phyloP scores from a whole-genome alignment of 2,888 invertebrate species.

The Eilema depressum region DNA sequence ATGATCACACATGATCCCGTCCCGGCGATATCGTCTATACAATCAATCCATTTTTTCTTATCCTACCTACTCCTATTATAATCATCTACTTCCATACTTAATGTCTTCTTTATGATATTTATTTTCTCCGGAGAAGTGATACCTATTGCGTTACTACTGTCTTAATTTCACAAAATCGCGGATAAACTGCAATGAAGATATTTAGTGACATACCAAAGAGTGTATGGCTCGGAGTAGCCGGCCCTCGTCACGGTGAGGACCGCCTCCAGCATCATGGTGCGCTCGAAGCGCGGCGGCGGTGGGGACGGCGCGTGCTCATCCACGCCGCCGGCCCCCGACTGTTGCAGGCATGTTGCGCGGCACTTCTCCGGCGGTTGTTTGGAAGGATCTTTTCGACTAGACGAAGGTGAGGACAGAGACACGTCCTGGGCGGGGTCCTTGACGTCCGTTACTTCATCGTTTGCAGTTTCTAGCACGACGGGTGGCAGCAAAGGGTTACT shows the following conservation, averaged over 20 bases:
- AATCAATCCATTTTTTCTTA: no score
- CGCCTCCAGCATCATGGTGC: conserved; percentile 62
- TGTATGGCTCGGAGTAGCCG: conserved; percentile 71
- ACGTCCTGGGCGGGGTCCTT: neutral
- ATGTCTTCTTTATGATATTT: no score
- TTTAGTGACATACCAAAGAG: conserved; percentile 57
- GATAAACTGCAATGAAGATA: neutral
- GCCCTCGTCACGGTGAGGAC: conserved; percentile 68
- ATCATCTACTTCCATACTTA: no score
- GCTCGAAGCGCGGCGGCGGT: conserved; percentile 60
- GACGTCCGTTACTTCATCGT: conserved; percentile 33
- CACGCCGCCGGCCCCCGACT: conserved; percentile 7
- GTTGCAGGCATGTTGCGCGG: conserved; percentile 18
- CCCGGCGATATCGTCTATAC: no score
- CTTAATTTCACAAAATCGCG: neutral
- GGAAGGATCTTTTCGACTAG: neutral
- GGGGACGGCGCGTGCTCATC: conserved; percentile 38
- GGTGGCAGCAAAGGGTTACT: conserved; percentile 65
- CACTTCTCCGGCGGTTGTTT: neutral
- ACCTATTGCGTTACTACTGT: no score
- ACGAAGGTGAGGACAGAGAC: neutral
- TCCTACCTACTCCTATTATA: no score
- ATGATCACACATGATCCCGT: no score
- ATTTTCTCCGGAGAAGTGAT: no score
- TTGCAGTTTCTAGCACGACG: conserved; percentile 56